These are phyloP conservation scores for Martes martes DNA, from an alignment of 2,113 vertebrate genomes.

Conservation along the genomic window DNA sequence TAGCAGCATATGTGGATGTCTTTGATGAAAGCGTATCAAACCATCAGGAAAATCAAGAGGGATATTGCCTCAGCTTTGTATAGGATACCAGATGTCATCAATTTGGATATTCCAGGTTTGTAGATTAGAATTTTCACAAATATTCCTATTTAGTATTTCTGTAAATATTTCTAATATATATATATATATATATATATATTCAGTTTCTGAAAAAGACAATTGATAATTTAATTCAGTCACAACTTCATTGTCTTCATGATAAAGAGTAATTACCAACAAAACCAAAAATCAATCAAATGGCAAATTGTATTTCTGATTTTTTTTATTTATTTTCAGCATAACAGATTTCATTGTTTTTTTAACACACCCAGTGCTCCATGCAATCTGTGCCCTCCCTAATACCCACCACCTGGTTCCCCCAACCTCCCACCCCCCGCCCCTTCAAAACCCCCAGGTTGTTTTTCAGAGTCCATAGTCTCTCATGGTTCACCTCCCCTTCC, in stretches of 20 bases:
- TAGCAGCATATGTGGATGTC: neutral
- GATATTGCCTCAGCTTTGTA: neutral
- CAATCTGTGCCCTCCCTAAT: too few species aligned
- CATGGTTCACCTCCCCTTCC: too few species aligned
- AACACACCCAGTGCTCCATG: too few species aligned
- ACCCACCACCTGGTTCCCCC: too few species aligned
- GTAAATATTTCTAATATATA: neutral
- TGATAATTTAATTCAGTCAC: neutral
- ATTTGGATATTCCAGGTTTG: neutral
- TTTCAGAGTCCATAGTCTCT: too few species aligned
- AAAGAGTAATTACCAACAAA: neutral
- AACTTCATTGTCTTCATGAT: neutral
- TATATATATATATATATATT: neutral
- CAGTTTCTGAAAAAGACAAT: neutral
- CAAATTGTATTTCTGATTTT: too few species aligned
- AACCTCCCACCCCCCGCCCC: too few species aligned
- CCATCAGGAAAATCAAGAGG: neutral
- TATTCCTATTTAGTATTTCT: neutral
- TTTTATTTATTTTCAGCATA: too few species aligned
- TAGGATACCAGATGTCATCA: neutral
- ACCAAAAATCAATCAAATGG: neutral
- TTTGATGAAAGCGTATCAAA: slow-evolving; percentile 30
- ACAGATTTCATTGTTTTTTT: too few species aligned
- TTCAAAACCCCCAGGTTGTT: too few species aligned
- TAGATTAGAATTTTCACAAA: neutral